phyloP scores from a whole-genome alignment of 1,140 invertebrate species.

The Tetramorium alpestre region DNA sequence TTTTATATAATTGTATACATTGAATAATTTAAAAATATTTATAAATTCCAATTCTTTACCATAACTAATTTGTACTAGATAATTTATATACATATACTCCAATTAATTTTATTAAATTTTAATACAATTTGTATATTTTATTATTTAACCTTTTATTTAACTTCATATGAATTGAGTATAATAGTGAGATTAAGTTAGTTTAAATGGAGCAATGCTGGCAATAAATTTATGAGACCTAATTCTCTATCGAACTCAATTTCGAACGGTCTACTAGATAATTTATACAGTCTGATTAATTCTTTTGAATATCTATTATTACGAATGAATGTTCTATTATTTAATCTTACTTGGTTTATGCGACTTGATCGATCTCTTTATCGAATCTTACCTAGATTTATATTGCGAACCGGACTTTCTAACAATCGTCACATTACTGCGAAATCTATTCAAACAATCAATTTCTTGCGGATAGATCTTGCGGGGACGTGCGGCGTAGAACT shows the following conservation, averaged over 20 bases:
- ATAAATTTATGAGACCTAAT: neutral
- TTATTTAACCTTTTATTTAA: neutral
- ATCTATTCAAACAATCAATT: conserved; percentile 20
- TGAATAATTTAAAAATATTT: neutral
- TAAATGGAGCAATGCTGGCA: neutral
- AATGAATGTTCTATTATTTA: neutral
- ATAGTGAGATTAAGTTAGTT: neutral
- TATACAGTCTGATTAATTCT: neutral
- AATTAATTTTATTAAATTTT: neutral
- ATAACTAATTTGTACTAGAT: neutral
- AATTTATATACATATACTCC: neutral
- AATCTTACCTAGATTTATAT: conserved; percentile 4
- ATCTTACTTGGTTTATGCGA: neutral
- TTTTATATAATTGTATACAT: neutral
- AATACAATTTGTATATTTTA: neutral
- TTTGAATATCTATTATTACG: neutral
- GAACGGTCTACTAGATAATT: conserved; percentile 19
- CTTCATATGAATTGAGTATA: no score
- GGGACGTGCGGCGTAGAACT: neutral
- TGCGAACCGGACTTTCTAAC: neutral
- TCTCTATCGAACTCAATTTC: neutral
- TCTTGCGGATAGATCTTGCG: neutral
- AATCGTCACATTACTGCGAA: conserved; percentile 1
- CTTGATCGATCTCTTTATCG: neutral
- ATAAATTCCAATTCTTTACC: neutral